Base-by-base conservation (phyloP, 2,888 invertebrate genomes). In the Drosophila bunnanda region DNA sequence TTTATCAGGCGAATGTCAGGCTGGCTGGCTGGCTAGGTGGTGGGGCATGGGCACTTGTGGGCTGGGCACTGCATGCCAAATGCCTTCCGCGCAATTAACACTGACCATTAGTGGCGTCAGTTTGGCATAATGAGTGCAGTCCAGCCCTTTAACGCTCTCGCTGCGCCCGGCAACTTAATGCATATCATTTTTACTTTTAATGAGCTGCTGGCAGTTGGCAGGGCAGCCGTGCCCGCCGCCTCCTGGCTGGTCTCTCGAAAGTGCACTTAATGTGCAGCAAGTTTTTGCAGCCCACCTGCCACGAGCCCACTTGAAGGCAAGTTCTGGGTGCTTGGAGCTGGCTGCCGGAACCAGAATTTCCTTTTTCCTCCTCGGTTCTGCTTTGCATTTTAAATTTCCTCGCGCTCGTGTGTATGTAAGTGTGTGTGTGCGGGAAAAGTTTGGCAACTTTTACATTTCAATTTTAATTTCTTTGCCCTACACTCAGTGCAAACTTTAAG, bases 161-260 rank as follows among this genome's bases (percentile, higher is more conserved):
- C 78, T 78, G 77, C 75, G 66, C 65, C 61, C 76, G 64, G 71
- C 75, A 84, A 80, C 86, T 88, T 83, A 88, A 88, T 83, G 83
- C 83, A 83, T 83, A 83, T 88, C 78, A 83, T 83, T 83, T 88
- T 83, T 88, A 75, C 73, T 83, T 83, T 83, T 83, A 83, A 83
- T 83, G 83, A 83, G 83, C 83, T 80, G 70, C 66, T 72, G 77
- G 66, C 84, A 83, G 71, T 77, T 75, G 74, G 53, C 62, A 64
- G 62, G 36, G 39, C 55, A 41, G 15, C 57, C 28, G 25, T 5
- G 50, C 50, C 30, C 32, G 34, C 15, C 54, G 32, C 36, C 57
- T 36, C 30, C 43, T 38, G 25, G 56, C 59, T 65, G 70, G 60
- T 62, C 56, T 34, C 62, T 53, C 76, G 55, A 75, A 79, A 85